Evolutionary conservation across 2,888 invertebrate genomes (phyloP).

Genomic region (Pterobdella sp.): DNA sequence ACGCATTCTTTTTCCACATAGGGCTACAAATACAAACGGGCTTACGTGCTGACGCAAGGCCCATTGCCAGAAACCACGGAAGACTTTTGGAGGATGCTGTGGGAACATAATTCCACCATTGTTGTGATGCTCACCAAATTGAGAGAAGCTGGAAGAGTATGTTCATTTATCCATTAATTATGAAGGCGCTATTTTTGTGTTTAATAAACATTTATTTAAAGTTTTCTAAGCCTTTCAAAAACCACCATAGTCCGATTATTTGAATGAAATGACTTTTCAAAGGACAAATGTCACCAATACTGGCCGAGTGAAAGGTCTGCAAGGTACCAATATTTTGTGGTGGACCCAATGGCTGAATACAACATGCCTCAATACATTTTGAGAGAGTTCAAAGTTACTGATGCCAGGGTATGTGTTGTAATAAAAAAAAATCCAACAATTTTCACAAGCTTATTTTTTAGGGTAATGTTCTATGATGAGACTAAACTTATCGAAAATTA

Average conservation of each 20-base stretch:
- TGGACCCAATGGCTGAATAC: slow-evolving; percentile 97
- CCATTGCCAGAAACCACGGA: slow-evolving; percentile 88
- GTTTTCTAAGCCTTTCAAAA: too few relatives aligned
- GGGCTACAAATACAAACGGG: slow-evolving; percentile 64
- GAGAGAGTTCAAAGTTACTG: slow-evolving; percentile 95
- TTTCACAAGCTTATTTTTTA: not conserved
- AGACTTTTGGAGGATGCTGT: slow-evolving; percentile 98
- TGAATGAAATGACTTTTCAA: slow-evolving; percentile 45
- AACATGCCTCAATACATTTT: slow-evolving; percentile 99
- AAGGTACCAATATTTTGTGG: slow-evolving; percentile 92
- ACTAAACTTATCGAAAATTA: too few relatives aligned
- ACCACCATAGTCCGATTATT: too few relatives aligned
- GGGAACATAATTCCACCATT: slow-evolving; percentile 99
- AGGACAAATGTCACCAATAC: slow-evolving; percentile 98
- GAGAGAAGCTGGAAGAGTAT: slow-evolving; percentile 90
- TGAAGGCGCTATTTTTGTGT: too few relatives aligned
- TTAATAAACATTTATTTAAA: too few relatives aligned
- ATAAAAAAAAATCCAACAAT: not conserved
- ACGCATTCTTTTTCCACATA: slow-evolving; percentile 34
- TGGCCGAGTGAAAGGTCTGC: slow-evolving; percentile 98
- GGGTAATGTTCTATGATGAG: too few relatives aligned
- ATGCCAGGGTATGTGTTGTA: slow-evolving; percentile 64
- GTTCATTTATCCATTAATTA: too few relatives aligned
- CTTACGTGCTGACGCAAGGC: slow-evolving; percentile 97
- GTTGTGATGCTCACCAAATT: slow-evolving; percentile 97